Evolutionary conservation across 2,888 invertebrate genomes (phyloP), one percentile per base, ranked within the genome.

Genomic region (Hydriomena furcata): DNA sequence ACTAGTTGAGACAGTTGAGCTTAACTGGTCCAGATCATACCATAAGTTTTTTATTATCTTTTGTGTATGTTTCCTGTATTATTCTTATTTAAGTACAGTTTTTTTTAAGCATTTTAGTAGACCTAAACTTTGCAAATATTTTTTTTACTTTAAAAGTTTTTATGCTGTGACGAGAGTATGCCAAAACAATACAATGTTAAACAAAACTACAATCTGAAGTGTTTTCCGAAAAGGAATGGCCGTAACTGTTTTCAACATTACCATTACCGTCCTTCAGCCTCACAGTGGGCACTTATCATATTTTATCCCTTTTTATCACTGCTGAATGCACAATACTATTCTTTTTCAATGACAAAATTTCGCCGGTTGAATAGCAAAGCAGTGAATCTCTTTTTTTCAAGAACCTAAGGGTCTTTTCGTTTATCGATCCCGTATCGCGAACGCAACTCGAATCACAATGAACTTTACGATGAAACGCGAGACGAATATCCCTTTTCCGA

Each of bases 261-360:
- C 51, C 49, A 51, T 54, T 58, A 53, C 52, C 35, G 45, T 50
- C 44, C 31, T 53, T 48, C 43, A 36, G 38, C 48, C 53, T 52
- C 34, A 46, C 37, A 30, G 47, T 35, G 49, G 53, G 52, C 58
- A 59, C 64, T 70, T 70, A 68, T 67, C 71, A 76, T 75, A 74
- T 72, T 68, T 74, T 66, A 74, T 73, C 75, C 74, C 63, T 70
- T 79, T 79, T 76, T 80, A 81, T 76, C 74, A 73, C 71, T 71
- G 62, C 65, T 68, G 68, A 74, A 78, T 73, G 73, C 72, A 75
- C 75, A 75, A 80, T 71, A 77, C 71, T 74, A 76, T 81, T 81
- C 73, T 75, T 77, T 82, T 80, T 82, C 81, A 82, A 82, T 82
- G 81, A 81, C 81, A 74, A 76, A 76, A 76, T 71, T 72, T 66